Percentiles rank a stretch among this genome's conserved stretches.
These are phyloP conservation scores for Gobio gobio DNA, from an alignment of 2,113 vertebrate species.

Conservation along the genomic window DNA sequence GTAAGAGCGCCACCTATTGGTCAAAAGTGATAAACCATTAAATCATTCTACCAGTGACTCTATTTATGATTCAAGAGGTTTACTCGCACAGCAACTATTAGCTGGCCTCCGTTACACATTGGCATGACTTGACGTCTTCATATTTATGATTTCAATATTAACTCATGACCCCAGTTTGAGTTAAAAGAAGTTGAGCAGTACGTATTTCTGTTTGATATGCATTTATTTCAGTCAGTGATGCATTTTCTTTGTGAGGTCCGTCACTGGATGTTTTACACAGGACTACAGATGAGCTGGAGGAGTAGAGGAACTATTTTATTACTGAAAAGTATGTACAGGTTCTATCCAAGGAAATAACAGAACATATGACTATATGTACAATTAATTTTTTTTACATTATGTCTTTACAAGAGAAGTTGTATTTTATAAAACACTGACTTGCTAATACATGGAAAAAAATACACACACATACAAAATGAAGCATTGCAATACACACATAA, in stretches of 20 bases:
- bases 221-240: too few species aligned
- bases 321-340: conserved; percentile 90
- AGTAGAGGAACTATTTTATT: conserved; percentile 87
- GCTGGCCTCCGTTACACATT: too few species aligned
- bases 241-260: neutral
- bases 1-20: too few species aligned
- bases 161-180: too few species aligned
- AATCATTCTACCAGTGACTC: too few species aligned
- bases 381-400: conserved; percentile 69
- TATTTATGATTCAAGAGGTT: too few species aligned
- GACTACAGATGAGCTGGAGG: conserved; percentile 45
- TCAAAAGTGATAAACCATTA: too few species aligned
- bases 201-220: too few species aligned
- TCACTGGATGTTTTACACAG: neutral
- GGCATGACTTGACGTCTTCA: too few species aligned
- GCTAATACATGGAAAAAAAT: conserved; percentile 61
- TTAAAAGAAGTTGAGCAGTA: too few species aligned
- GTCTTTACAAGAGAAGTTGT: conserved; percentile 81
- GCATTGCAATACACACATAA: conserved; percentile 86
- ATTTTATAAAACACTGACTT: conserved; percentile 78
- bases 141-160: too few species aligned
- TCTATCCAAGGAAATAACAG: conserved; percentile 83
- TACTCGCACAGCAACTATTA: too few species aligned
- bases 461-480: conserved; percentile 74
- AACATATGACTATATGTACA: conserved; percentile 91